Conservation (phyloP, 2,113 vertebrate genomes). For the Sciurus niger region DNA sequence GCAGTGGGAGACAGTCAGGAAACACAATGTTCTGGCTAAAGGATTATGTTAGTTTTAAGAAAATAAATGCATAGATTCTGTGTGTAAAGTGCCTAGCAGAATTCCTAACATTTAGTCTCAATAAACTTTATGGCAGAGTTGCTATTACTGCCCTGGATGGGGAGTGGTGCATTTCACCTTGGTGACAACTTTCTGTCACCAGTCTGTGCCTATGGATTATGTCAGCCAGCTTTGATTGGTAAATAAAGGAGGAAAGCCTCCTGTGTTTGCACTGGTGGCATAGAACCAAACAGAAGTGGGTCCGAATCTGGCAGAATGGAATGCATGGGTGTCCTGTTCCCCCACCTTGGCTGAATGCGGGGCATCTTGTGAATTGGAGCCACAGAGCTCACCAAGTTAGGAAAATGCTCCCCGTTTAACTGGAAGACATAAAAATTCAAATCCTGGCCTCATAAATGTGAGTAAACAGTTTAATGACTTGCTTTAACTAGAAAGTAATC, state of each 20-base stretch:
- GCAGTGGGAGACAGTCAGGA: rapidly evolving
- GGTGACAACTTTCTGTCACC: not conserved
- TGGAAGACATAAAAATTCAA: slow-evolving; percentile 74
- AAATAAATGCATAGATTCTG: not conserved
- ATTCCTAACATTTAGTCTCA: not conserved
- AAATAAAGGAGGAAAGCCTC: not conserved
- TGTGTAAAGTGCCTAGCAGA: not conserved
- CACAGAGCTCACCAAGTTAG: not conserved
- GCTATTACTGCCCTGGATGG: not conserved
- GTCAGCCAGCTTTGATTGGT: not conserved
- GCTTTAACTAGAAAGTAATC: slow-evolving; percentile 76
- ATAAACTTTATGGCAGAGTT: not conserved
- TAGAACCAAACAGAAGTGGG: not conserved
- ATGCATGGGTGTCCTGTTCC: rapidly evolving
- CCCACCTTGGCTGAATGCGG: rapidly evolving
- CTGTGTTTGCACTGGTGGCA: not conserved
- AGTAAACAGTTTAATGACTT: slow-evolving; percentile 79
- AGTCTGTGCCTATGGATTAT: not conserved
- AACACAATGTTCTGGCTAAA: not conserved
- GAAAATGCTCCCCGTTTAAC: slow-evolving; percentile 45
- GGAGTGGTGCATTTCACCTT: not conserved
- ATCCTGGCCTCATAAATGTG: slow-evolving; percentile 71
- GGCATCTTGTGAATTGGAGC: not conserved
- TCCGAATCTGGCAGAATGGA: rapidly evolving
- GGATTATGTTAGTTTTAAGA: not conserved